These are phyloP conservation scores for Xiphophorus birchmanni DNA, from an alignment of 2,797 vertebrate species.

Conservation along the genomic window DNA sequence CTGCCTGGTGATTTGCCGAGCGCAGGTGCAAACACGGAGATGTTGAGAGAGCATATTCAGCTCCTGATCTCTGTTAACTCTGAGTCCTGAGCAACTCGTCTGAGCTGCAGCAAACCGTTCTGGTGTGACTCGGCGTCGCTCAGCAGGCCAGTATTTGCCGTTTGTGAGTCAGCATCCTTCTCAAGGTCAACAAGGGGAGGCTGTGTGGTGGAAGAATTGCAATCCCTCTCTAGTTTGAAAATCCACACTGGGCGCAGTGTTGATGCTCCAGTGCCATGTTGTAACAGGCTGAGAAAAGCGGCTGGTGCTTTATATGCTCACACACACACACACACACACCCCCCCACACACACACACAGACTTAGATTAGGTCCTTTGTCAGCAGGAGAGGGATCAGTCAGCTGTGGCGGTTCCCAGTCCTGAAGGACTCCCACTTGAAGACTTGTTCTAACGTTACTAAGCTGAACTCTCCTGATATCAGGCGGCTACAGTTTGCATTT, in stretches of 20 bases:
- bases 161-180: slow-evolving; percentile 74
- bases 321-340: slow-evolving; percentile 7
- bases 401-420: slow-evolving; percentile 39
- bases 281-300: slow-evolving; percentile 54
- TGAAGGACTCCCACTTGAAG: slow-evolving; percentile 19
- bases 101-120: slow-evolving; percentile 42
- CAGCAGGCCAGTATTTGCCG: slow-evolving; percentile 59
- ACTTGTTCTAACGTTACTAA: slow-evolving; percentile 23
- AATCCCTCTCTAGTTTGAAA: slow-evolving; percentile 39
- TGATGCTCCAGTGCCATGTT: slow-evolving; percentile 47
- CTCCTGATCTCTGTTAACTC: not conserved
- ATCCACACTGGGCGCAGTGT: slow-evolving; percentile 31
- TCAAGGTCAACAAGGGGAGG: slow-evolving; percentile 72
- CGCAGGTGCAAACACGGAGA: not conserved
- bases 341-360: slow-evolving; percentile 15
- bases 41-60: not conserved
- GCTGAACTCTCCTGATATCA: not conserved
- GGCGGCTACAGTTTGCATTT: not conserved
- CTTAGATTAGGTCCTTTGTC: slow-evolving; percentile 61
- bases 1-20: not conserved
- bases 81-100: slow-evolving; percentile 29
- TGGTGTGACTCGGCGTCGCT: slow-evolving; percentile 47
- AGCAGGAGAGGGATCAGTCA: slow-evolving; percentile 54
- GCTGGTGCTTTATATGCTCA: slow-evolving; percentile 54
- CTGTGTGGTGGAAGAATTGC: slow-evolving; percentile 50